Evolutionary conservation across 37 sponge, comb jelly and placozoan genomes (phyloP).

Genomic region (Lycopodina hypogea): DNA sequence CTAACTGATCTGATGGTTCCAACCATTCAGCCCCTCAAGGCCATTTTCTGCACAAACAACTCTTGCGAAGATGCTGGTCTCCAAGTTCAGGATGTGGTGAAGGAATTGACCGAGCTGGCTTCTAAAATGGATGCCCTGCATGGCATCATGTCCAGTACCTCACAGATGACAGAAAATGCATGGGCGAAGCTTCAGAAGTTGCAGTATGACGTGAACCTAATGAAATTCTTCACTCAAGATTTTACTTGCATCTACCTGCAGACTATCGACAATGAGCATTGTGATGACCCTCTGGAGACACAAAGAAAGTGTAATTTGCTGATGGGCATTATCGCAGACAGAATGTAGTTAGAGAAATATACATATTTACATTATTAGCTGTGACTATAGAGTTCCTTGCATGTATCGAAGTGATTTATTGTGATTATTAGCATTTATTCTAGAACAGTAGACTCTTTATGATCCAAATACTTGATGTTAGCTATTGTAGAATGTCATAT

Average conservation of each 20-base stretch:
- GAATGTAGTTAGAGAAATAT: slow-evolving; percentile 17
- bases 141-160: slow-evolving; percentile 30
- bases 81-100: slow-evolving; percentile 37
- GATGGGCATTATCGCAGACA: slow-evolving; percentile 38
- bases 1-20: slow-evolving; percentile 56
- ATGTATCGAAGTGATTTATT: too few relatives aligned
- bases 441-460: too few relatives aligned
- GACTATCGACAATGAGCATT: slow-evolving; percentile 25
- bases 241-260: slow-evolving; percentile 43
- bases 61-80: not conserved
- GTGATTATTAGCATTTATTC: too few relatives aligned
- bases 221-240: slow-evolving; percentile 68
- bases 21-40: slow-evolving; percentile 61
- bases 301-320: slow-evolving; percentile 47
- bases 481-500: too few relatives aligned
- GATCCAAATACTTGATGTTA: too few relatives aligned
- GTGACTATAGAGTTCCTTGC: too few relatives aligned
- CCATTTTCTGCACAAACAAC: slow-evolving; percentile 39
- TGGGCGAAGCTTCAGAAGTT: slow-evolving; percentile 27
- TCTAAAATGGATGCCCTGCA: slow-evolving; percentile 29
- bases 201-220: slow-evolving; percentile 42
- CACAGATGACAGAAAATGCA: slow-evolving; percentile 53
- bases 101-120: slow-evolving; percentile 29
- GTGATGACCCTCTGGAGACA: slow-evolving; percentile 51
- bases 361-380: not conserved